Conservation (phyloP, 2,797 vertebrate species). For the Danionella dracula region DNA sequence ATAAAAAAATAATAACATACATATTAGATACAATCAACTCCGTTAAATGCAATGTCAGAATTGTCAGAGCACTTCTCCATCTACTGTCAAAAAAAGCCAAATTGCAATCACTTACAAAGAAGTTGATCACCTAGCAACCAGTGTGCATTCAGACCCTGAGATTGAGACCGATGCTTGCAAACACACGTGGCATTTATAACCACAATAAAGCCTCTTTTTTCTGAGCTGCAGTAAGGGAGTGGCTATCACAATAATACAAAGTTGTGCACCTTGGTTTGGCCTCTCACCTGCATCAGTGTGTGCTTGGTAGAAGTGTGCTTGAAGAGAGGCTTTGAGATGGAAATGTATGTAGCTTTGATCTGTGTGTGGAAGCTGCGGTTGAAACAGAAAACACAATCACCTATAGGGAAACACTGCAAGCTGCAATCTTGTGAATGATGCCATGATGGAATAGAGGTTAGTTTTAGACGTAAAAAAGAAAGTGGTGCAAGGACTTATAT, state of each 20-base stretch:
- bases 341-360: slow-evolving; percentile 43
- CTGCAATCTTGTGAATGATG: neutral
- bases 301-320: slow-evolving; percentile 8
- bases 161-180: neutral
- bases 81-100: too few relatives aligned
- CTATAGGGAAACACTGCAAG: neutral
- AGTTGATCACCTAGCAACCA: slow-evolving; percentile 1
- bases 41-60: too few relatives aligned
- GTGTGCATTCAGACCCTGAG: neutral
- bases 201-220: slow-evolving; percentile 4
- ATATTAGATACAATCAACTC: too few relatives aligned
- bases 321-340: slow-evolving; percentile 42
- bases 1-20: too few relatives aligned
- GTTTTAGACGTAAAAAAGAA: too few relatives aligned
- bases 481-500: too few relatives aligned
- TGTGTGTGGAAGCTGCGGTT: slow-evolving; percentile 4
- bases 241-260: neutral
- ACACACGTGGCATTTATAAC: too few relatives aligned
- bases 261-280: neutral
- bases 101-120: too few relatives aligned
- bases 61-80: too few relatives aligned
- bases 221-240: slow-evolving; percentile 3
- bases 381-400: neutral
- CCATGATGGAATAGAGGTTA: neutral
- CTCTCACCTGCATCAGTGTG: slow-evolving; percentile 11